Evolutionary conservation across 2,797 vertebrate genomes (phyloP).

Genomic region (Enteromius trimaculatus): DNA sequence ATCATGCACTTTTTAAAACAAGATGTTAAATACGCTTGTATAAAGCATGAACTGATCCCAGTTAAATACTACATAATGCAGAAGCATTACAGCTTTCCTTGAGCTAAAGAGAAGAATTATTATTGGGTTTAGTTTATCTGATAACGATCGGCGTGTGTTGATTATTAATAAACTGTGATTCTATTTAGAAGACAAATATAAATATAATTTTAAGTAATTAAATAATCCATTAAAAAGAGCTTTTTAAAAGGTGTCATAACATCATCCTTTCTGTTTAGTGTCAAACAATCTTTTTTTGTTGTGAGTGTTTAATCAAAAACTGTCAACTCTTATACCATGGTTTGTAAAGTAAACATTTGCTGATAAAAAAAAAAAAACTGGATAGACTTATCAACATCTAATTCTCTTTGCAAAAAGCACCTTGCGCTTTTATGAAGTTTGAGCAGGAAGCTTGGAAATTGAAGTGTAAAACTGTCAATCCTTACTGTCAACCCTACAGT

Average conservation of each 20-base stretch:
- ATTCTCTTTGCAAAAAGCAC: neutral
- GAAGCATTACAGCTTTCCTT: neutral
- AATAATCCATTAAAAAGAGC: neutral
- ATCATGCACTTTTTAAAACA: constrained; percentile 4
- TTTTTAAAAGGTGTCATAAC: neutral
- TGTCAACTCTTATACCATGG: rapidly evolving
- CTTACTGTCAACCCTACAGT: neutral
- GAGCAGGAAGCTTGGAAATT: neutral
- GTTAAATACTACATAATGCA: neutral
- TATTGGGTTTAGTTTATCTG: neutral
- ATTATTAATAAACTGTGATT: neutral
- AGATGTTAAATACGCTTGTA: neutral
- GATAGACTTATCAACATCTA: neutral
- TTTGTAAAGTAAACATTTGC: neutral
- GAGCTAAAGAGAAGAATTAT: neutral
- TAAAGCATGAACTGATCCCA: neutral
- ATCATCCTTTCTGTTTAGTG: neutral
- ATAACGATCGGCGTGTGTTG: neutral
- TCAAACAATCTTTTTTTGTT: neutral
- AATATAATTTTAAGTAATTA: neutral
- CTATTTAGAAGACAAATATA: neutral
- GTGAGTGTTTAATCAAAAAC: neutral
- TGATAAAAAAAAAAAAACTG: too few species aligned
- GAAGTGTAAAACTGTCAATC: neutral
- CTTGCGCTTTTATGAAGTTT: neutral